Conservation (phyloP, 1,140 invertebrate genomes). For the Parapsyche elsis region DNA sequence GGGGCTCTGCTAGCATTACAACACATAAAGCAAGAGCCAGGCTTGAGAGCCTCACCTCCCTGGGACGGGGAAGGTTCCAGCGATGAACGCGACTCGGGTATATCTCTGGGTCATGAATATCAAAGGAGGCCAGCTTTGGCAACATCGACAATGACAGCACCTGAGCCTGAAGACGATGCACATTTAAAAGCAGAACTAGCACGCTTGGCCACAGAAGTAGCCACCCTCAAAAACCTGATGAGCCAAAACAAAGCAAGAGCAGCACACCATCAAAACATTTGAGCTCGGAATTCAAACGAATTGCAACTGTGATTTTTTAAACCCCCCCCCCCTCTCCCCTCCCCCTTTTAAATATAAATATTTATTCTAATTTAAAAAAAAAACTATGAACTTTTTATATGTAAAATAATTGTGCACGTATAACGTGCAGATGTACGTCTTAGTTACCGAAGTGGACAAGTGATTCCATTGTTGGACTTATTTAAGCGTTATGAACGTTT, state of each 20-base stretch:
- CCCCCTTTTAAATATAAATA: slow-evolving; percentile 39
- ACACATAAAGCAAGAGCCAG: slow-evolving; percentile 86
- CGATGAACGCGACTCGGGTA: slow-evolving; percentile 89
- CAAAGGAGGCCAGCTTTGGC: slow-evolving; percentile 61
- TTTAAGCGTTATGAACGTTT: not conserved
- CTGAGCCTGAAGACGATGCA: slow-evolving; percentile 72
- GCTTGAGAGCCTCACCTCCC: slow-evolving; percentile 77
- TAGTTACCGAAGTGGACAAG: slow-evolving; percentile 9
- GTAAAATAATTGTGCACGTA: not conserved
- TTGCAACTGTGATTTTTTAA: slow-evolving; percentile 55
- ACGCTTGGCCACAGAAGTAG: slow-evolving; percentile 90
- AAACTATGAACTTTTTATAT: not conserved
- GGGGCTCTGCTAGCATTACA: slow-evolving; percentile 81
- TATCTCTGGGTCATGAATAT: slow-evolving; percentile 76
- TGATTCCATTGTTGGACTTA: not conserved
- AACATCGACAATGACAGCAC: slow-evolving; percentile 51
- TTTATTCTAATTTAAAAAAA: slow-evolving; percentile 52
- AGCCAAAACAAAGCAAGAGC: slow-evolving; percentile 66
- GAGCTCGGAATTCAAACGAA: not conserved
- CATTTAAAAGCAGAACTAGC: slow-evolving; percentile 88
- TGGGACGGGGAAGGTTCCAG: slow-evolving; percentile 87
- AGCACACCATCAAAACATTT: slow-evolving; percentile 35
- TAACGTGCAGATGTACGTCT: not conserved
- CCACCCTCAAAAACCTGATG: slow-evolving; percentile 80
- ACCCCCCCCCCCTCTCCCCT: not conserved